Percentiles rank a stretch among this genome's conserved stretches.
Conservation (phyloP, 2,888 invertebrate species). For the Eurytoma adleriae region DNA sequence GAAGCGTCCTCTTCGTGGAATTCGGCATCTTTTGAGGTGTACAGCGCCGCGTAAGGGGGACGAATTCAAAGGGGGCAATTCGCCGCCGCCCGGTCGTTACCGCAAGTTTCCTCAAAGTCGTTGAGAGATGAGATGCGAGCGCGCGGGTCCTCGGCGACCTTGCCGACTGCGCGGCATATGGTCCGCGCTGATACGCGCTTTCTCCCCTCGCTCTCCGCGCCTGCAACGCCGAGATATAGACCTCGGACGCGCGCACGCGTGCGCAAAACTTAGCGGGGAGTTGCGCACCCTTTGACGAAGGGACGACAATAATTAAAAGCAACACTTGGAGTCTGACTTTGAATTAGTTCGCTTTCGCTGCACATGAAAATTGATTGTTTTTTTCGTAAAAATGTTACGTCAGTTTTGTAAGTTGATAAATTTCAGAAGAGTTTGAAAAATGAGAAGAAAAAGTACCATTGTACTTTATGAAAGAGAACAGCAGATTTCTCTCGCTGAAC, state of each 20-base stretch:
- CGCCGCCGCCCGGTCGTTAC: slow-evolving; percentile 29
- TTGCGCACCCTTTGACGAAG: slow-evolving; percentile 12
- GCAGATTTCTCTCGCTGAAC: too few relatives aligned
- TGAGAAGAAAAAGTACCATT: too few relatives aligned
- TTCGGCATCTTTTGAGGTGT: slow-evolving; percentile 31
- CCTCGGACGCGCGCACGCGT: neutral
- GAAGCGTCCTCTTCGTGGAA: slow-evolving; percentile 4
- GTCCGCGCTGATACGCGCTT: slow-evolving; percentile 54
- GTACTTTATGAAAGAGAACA: too few relatives aligned
- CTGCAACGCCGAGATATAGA: slow-evolving; percentile 51
- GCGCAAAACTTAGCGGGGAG: slow-evolving; percentile 26
- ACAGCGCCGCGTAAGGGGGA: slow-evolving; percentile 2
- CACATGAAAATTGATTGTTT: neutral
- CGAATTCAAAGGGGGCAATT: slow-evolving; percentile 55
- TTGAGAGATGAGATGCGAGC: slow-evolving; percentile 55
- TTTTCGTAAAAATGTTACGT: neutral
- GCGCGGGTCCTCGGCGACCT: slow-evolving; percentile 36
- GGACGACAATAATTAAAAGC: slow-evolving; percentile 37
- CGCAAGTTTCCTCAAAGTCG: slow-evolving; percentile 54
- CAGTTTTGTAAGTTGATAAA: neutral
- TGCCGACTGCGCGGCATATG: slow-evolving; percentile 48
- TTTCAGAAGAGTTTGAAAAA: neutral
- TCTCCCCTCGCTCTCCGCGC: slow-evolving; percentile 20
- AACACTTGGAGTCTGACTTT: neutral
- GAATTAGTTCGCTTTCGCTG: too few relatives aligned